These are phyloP conservation scores for Cydia fagiglandana DNA, from an alignment of 1,140 invertebrate species.

Conservation along the genomic window DNA sequence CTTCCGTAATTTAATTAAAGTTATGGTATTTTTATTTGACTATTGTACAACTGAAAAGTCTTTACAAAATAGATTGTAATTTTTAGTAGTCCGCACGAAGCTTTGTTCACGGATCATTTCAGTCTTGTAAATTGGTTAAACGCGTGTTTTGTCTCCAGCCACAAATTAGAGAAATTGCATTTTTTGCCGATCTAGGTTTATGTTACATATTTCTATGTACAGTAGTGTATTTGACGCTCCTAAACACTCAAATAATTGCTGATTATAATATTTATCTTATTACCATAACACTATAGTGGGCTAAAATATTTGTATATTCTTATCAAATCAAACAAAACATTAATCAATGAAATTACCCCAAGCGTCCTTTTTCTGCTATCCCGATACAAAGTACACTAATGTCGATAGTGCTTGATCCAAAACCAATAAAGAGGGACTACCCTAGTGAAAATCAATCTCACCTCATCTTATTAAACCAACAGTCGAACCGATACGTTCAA, in stretches of 20 bases:
- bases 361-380: not conserved
- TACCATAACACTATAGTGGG: too few relatives aligned
- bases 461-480: constrained; percentile 13
- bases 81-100: not conserved
- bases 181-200: too few relatives aligned
- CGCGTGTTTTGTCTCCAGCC: too few relatives aligned
- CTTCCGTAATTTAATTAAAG: not conserved
- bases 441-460: not conserved
- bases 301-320: not conserved
- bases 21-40: not conserved
- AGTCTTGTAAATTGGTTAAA: too few relatives aligned
- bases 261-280: too few relatives aligned
- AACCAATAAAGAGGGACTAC: not conserved
- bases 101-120: too few relatives aligned
- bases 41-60: not conserved
- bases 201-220: too few relatives aligned
- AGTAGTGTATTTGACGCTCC: too few relatives aligned
- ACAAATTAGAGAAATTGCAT: too few relatives aligned
- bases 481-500: constrained; percentile 20
- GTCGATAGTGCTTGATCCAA: not conserved
- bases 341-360: not conserved
- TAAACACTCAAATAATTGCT: too few relatives aligned
- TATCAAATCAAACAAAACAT: not conserved
- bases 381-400: not conserved
- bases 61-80: not conserved